These are phyloP conservation scores for Patella vulgata DNA, from an alignment of 1,140 invertebrate species.

Conservation along the genomic window DNA sequence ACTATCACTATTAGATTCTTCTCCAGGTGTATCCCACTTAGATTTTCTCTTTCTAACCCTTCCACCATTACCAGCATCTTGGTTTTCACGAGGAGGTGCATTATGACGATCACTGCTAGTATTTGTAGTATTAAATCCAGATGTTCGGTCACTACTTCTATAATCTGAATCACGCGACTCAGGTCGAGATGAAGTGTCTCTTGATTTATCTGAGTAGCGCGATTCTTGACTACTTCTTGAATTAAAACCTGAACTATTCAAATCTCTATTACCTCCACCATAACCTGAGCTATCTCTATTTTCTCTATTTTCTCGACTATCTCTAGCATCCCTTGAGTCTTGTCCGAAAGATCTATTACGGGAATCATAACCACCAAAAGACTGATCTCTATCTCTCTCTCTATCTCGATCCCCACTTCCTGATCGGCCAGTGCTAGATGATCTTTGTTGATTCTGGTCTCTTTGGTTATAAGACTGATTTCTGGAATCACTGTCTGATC, in stretches of 20 bases:
- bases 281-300: conserved; percentile 3
- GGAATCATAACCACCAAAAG: background rate
- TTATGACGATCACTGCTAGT: background rate
- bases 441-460: background rate
- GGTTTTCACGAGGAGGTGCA: background rate
- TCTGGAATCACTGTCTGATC: conserved; percentile 5
- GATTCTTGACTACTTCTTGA: no score
- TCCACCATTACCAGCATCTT: conserved; percentile 1
- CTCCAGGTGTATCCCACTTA: conserved; percentile 25
- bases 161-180: conserved; percentile 1
- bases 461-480: conserved; percentile 4
- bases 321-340: background rate
- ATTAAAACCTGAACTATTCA: background rate
- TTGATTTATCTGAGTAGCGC: no score
- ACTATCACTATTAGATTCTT: background rate
- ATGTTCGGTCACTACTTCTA: background rate
- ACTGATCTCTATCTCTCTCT: no score
- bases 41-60: conserved; percentile 17
- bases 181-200: background rate
- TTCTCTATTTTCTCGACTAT: background rate
- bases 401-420: no score
- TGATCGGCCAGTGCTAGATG: background rate
- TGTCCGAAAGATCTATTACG: background rate
- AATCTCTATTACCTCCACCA: background rate
- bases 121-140: background rate